Evolutionary conservation across 2,797 vertebrate genomes (phyloP).

Genomic region (Anguilla megastoma): DNA sequence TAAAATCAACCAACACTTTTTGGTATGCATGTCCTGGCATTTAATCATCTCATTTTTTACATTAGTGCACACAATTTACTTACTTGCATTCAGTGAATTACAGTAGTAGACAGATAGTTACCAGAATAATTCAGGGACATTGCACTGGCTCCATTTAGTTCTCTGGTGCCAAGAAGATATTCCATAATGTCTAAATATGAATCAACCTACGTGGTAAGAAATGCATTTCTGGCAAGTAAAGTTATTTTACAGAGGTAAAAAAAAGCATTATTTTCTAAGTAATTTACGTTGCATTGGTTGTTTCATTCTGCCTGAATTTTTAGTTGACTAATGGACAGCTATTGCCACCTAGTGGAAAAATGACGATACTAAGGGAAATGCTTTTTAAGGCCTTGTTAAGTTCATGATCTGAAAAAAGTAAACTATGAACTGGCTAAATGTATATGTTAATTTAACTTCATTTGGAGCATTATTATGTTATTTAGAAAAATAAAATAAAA

Average conservation of each 20-base stretch:
- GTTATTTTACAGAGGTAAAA: not conserved
- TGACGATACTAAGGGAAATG: not conserved
- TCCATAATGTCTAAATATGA: not conserved
- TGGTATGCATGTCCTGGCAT: not conserved
- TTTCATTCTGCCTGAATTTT: not conserved
- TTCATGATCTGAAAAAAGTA: not conserved
- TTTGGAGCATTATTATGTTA: not conserved
- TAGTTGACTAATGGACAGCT: constrained; percentile 38
- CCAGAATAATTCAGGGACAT: not conserved
- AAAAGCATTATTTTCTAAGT: not conserved
- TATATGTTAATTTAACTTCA: not conserved
- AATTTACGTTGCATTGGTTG: not conserved
- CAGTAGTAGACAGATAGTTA: not conserved
- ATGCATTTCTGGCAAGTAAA: not conserved
- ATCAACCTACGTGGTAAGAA: not conserved
- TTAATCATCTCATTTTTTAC: not conserved
- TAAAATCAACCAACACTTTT: not conserved
- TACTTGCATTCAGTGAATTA: not conserved
- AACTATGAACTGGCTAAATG: not conserved
- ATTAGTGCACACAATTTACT: not conserved
- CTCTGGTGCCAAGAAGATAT: not conserved
- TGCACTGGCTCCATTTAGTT: not conserved
- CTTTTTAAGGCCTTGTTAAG: not conserved
- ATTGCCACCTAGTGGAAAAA: constrained; percentile 61
- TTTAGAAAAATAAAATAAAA: not conserved